Conservation (phyloP, 1,140 invertebrate genomes). For the Pygmarrhopalites habei region DNA sequence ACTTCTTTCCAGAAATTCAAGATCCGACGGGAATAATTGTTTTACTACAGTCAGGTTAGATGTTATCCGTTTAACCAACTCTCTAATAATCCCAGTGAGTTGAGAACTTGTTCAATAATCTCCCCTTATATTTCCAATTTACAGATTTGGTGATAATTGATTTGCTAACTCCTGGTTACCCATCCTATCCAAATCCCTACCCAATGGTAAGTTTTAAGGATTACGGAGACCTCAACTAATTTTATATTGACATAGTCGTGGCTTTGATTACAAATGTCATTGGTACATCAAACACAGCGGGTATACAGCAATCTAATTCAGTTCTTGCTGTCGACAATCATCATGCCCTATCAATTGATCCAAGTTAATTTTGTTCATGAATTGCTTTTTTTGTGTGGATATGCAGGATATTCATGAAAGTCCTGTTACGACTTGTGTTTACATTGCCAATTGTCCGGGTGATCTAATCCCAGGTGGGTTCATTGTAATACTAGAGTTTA, state of each 20-base stretch:
- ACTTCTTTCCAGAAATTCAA: slow-evolving; percentile 69
- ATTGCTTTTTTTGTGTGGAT: too few relatives aligned
- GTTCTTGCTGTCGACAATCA: too few relatives aligned
- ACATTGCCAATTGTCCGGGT: slow-evolving; percentile 62
- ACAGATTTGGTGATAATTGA: slow-evolving; percentile 98
- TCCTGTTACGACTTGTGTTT: slow-evolving; percentile 84
- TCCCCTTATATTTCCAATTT: too few relatives aligned
- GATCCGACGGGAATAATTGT: slow-evolving; percentile 97
- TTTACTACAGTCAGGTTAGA: slow-evolving; percentile 92
- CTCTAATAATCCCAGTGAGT: slow-evolving; percentile 93
- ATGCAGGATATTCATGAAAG: slow-evolving; percentile 98
- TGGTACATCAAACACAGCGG: too few relatives aligned
- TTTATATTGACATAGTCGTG: too few relatives aligned
- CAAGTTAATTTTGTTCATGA: too few relatives aligned
- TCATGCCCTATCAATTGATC: too few relatives aligned
- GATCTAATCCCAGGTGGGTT: slow-evolving; percentile 94
- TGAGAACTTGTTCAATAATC: slow-evolving; percentile 86
- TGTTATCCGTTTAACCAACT: slow-evolving; percentile 90
- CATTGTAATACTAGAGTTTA: too few relatives aligned
- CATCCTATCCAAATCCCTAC: slow-evolving; percentile 98
- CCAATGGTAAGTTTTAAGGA: too few relatives aligned
- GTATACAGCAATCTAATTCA: too few relatives aligned
- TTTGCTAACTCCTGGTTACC: slow-evolving; percentile 86
- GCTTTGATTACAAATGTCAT: too few relatives aligned
- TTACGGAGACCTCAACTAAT: too few relatives aligned